phyloP scores from a whole-genome alignment of 2,113 vertebrate species.

The Lepus timidus region DNA sequence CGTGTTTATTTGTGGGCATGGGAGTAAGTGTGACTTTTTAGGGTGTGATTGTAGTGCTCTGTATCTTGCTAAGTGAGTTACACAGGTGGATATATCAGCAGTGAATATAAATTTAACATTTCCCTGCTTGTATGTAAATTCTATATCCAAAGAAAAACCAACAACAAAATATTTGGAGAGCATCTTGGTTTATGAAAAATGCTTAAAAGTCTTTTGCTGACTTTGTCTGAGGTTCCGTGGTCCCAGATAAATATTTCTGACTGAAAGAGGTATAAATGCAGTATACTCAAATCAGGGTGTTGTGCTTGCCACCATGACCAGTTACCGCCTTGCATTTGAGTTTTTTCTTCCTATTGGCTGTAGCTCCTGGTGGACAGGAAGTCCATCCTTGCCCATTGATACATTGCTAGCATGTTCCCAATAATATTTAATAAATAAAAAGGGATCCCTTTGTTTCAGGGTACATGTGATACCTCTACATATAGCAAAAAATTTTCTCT shows the following conservation, averaged over 20 bases:
- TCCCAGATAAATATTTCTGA: not conserved
- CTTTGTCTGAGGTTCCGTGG: not conserved
- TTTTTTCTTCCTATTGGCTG: not conserved
- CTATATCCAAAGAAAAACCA: not conserved
- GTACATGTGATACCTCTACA: no score
- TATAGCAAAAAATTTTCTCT: not conserved
- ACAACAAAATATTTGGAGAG: not conserved
- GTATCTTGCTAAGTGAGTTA: not conserved
- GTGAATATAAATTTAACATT: not conserved
- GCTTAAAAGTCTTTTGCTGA: not conserved
- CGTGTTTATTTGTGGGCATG: not conserved
- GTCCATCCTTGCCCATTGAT: not conserved
- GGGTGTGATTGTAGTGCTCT: not conserved
- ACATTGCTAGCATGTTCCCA: not conserved
- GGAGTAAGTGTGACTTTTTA: not conserved
- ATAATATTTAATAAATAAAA: not conserved
- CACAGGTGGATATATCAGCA: not conserved
- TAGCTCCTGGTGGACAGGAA: not conserved
- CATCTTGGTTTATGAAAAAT: not conserved
- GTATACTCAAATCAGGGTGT: not conserved
- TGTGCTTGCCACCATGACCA: not conserved
- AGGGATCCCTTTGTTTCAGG: not conserved
- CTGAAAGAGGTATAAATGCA: not conserved
- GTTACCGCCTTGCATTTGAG: not conserved
- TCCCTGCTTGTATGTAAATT: not conserved